These are phyloP conservation scores for Coregonus clupeaformis DNA, from an alignment of 2,113 vertebrate genomes.

Conservation along the genomic window DNA sequence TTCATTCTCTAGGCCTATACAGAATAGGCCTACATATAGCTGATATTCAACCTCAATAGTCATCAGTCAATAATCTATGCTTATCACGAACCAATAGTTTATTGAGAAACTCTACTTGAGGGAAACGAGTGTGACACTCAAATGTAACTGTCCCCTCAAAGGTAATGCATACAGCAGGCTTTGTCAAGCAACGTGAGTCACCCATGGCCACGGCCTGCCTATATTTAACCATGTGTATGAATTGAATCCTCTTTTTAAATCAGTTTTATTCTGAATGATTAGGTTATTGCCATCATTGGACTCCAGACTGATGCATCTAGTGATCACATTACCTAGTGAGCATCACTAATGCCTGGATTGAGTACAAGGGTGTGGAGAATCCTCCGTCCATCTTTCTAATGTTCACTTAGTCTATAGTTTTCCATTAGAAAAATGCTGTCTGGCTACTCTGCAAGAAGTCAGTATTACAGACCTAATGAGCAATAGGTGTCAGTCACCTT, in stretches of 20 bases:
- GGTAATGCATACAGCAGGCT: background rate
- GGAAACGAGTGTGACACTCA: background rate
- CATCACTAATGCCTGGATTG: background rate
- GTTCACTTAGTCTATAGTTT: no score
- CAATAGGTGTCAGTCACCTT: no score
- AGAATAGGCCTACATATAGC: no score
- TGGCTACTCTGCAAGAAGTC: no score
- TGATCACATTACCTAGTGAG: background rate
- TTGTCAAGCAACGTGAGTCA: constrained; percentile 45
- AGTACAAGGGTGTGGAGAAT: background rate
- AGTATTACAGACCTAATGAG: no score
- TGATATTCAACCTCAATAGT: no score
- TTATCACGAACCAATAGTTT: no score
- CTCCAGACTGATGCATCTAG: constrained; percentile 19
- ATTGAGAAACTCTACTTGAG: no score
- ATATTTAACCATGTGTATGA: constrained; percentile 41
- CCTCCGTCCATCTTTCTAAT: background rate
- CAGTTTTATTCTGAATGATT: constrained; percentile 42
- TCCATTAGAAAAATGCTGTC: no score
- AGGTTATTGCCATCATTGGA: constrained; percentile 38
- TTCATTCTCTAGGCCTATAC: no score
- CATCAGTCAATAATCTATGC: no score
- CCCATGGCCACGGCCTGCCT: constrained; percentile 35
- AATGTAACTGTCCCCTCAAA: background rate
- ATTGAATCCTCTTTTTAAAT: constrained; percentile 37